Percentiles rank a stretch among this genome's conserved stretches.
phyloP scores from a whole-genome alignment of 2,888 invertebrate species.

The Leptopilina myrica region DNA sequence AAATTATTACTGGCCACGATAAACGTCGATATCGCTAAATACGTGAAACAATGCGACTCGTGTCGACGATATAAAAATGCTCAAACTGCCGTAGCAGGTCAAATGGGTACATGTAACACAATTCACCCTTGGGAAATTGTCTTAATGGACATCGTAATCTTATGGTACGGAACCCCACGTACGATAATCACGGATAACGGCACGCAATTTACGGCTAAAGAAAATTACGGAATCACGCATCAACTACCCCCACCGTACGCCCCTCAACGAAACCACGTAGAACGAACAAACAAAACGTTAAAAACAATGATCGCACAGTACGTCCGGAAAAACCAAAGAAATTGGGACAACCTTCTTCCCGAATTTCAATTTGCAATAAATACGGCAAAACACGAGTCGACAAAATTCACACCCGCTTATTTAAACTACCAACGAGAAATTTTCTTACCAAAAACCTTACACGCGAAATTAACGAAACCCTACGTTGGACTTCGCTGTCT shows the following conservation, averaged over 20 bases:
- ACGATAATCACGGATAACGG: background rate
- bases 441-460: background rate
- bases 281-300: slow-evolving; percentile 64
- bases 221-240: background rate
- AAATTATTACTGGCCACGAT: no score
- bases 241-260: slow-evolving; percentile 60
- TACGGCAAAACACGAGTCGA: slow-evolving; percentile 53
- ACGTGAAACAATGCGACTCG: no score
- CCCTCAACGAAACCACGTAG: slow-evolving; percentile 68
- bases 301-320: slow-evolving; percentile 68
- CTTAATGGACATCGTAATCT: no score
- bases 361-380: slow-evolving; percentile 58
- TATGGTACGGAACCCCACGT: background rate
- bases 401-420: slow-evolving; percentile 58
- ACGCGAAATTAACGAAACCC: background rate
- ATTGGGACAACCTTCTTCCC: slow-evolving; percentile 56
- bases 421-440: slow-evolving; percentile 53
- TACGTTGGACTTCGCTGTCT: no score
- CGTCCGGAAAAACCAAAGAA: slow-evolving; percentile 58
- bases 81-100: no score
- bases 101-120: no score
- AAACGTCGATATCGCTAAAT: no score
- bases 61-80: no score
- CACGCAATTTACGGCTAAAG: background rate
- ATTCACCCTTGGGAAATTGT: no score